Evolutionary conservation across 1,140 invertebrate genomes (phyloP), one percentile per base, ranked within the genome.

Genomic region (Sipha flava): DNA sequence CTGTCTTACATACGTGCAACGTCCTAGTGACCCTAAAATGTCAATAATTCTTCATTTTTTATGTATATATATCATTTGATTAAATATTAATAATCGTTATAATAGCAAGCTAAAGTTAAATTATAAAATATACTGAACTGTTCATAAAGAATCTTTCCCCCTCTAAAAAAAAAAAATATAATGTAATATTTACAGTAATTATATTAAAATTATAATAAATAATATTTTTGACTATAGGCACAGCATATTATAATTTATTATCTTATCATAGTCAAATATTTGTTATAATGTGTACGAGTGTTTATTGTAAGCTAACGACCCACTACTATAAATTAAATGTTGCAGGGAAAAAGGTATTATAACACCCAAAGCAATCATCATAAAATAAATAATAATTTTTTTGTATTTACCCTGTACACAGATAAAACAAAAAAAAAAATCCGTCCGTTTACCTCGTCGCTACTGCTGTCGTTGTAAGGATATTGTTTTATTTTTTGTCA

Each of bases 391-490:
- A 70, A 70, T 29, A 43, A 45, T 70, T 70, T 70, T 59, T 16
- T 57, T 66, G 5, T 66, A 40, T 43, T 37, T n/a, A 45, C 23
- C 4, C 23, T 10, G 40, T 47, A 70, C 23, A n/a, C 66, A 47
- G 66, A 70, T 70, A 70, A 70, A 70, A 70, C 66, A 70, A 47
- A 70, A 70, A 70, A 40, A 70, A 47, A 70, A 70, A 70, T 70
- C 43, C 66, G n/a, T 47, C 66, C 23, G 18, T 70, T 47, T 70
- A 47, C 40, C 40, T 70, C 16, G 66, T 70, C 16, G 66, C 40
- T 70, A 70, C 66, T 29, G 66, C 43, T 31, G 16, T 29, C 31
- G n/a, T 66, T 18, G 2, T 66, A 29, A 7, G 66, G 40, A 70
- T 47, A 70, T 70, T 47, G 10, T 70, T 45, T 68, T 43, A 26